phyloP scores from a whole-genome alignment of 2,113 vertebrate genomes.

The Pithys albifrons region DNA sequence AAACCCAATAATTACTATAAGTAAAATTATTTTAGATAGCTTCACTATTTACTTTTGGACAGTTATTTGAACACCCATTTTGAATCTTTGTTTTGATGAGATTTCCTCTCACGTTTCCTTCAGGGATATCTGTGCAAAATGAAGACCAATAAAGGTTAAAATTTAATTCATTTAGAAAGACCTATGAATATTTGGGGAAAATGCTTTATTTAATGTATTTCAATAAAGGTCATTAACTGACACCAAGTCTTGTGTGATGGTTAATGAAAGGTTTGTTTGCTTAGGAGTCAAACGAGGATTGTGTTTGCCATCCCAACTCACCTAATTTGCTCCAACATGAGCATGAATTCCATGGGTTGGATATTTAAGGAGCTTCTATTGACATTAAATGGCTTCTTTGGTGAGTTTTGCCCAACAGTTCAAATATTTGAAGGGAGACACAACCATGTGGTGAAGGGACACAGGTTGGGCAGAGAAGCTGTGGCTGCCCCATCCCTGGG shows the following conservation, averaged over 20 bases:
- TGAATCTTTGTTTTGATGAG: neutral
- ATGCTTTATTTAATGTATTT: neutral
- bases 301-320: neutral
- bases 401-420: neutral
- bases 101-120: neutral
- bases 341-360: rapidly evolving
- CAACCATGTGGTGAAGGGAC: neutral
- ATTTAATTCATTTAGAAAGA: neutral
- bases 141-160: neutral
- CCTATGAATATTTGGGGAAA: neutral
- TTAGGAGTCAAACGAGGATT: neutral
- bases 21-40: neutral
- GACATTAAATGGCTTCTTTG: neutral
- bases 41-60: neutral
- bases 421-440: neutral
- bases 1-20: neutral
- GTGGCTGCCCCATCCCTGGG: neutral
- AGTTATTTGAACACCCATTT: neutral
- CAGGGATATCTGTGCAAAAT: neutral
- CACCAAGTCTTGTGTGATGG: neutral
- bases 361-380: neutral
- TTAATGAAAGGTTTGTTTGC: neutral
- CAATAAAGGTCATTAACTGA: neutral
- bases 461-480: neutral
- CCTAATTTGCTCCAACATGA: too few species aligned